Base-by-base conservation (phyloP, 2,888 invertebrate species). In the Muschampia plurimacula region DNA sequence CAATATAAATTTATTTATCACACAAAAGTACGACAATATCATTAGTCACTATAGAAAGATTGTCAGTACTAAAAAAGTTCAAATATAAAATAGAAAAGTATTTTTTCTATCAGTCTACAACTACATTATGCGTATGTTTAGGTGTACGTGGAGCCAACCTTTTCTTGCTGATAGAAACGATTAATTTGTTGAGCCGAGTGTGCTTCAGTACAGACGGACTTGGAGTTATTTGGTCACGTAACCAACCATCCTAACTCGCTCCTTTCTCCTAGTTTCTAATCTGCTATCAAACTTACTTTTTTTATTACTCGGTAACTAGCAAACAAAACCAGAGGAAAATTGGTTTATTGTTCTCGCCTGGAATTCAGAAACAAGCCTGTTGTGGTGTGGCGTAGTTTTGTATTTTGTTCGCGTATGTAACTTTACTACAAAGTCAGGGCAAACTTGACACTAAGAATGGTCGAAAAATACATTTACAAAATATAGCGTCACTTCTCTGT, bases 291-390 rank as follows among this genome's bases (percentile, higher is more conserved):
- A 89, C 86, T 86, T 87, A 89, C 88, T 90, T 89, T 70, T n/a
- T 90, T 89, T 90, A 90, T 90, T 90, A 87, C 87, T 90, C 86
- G 83, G 84, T 88, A 89, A 90, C 88, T 86, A 86, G 87, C 86
- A 89, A 90, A 89, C 88, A 89, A 71, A 71, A 86, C 84, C 84
- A 74, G 69, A 64, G 77, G 75, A 75, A 78, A 79, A 78, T 78
- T 77, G 78, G 77, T 79, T 78, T 72, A 74, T 74, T 76, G 72
- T 67, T 66, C 66, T 44, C 66, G 72, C 59, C 67, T 72, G 55
- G 55, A 72, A 52, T 49, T 46, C 39, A 49, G 63, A 74, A 76
- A 76, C 73, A 73, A 75, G 64, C 9, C 46, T 36, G 3, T 22
- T 36, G 3, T 22, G 52, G 64, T 46, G 46, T 22, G 57, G 28